A percentile compares a stretch with the other conserved stretches of the same genome.
Evolutionary conservation across 2,113 vertebrate genomes (phyloP).

Genomic region (Genyomyrus donnyi): DNA sequence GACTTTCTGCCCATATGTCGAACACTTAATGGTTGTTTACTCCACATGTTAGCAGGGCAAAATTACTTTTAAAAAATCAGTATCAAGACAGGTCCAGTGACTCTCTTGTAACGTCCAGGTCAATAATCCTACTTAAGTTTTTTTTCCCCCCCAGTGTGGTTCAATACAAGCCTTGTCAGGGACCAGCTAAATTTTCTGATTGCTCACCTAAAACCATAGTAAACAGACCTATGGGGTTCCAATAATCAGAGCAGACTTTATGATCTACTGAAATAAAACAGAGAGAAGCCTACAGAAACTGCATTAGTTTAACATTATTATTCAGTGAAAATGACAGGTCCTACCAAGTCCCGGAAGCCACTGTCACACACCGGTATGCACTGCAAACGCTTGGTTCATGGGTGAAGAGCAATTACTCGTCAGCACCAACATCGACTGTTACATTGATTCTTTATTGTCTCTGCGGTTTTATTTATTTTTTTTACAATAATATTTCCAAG

Average conservation of each 20-base stretch:
- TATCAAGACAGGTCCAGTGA: background rate
- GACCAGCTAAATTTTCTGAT: background rate
- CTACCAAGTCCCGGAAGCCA: too few relatives aligned
- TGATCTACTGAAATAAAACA: background rate
- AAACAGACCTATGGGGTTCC: background rate
- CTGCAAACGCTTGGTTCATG: background rate
- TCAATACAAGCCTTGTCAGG: background rate
- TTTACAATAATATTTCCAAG: background rate
- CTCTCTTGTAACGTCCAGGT: too few relatives aligned
- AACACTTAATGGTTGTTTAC: background rate
- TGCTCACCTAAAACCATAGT: background rate
- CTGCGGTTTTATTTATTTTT: background rate
- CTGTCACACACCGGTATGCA: too few relatives aligned
- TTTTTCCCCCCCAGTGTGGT: background rate
- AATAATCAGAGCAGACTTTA: background rate
- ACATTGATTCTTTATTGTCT: background rate
- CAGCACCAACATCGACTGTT: background rate
- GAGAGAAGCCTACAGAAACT: background rate
- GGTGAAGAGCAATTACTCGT: background rate
- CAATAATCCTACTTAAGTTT: too few relatives aligned
- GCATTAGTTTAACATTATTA: background rate
- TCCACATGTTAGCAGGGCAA: background rate
- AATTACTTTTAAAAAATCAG: background rate
- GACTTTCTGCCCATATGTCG: background rate
- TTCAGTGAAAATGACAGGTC: too few relatives aligned